Evolutionary conservation across 2,797 vertebrate genomes (phyloP).

Genomic region (Mormyrops boulengeri): DNA sequence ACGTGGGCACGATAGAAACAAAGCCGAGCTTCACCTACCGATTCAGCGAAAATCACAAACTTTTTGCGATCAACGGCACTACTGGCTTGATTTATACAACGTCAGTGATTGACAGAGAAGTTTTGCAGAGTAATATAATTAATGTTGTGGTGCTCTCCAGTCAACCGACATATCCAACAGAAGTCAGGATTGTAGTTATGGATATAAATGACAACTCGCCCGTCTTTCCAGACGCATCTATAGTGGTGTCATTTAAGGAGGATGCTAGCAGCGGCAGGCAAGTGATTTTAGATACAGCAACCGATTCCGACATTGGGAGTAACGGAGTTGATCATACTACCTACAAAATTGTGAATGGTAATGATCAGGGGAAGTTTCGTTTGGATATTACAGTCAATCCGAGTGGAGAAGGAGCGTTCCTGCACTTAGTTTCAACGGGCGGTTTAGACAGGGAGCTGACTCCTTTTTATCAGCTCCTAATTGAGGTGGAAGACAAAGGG

Average conservation of each 20-base stretch:
- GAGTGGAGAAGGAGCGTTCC: slow-evolving; percentile 92
- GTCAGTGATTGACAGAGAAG: slow-evolving; percentile 84
- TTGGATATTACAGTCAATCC: slow-evolving; percentile 96
- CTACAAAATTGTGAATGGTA: slow-evolving; percentile 85
- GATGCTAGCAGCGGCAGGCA: slow-evolving; percentile 91
- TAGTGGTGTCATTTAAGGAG: slow-evolving; percentile 92
- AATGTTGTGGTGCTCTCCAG: slow-evolving; percentile 96
- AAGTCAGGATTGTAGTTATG: slow-evolving; percentile 85
- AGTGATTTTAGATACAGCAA: slow-evolving; percentile 93
- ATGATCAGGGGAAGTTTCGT: slow-evolving; percentile 83
- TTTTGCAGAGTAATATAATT: slow-evolving; percentile 80
- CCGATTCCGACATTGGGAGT: slow-evolving; percentile 85
- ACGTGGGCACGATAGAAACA: slow-evolving; percentile 87
- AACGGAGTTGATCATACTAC: slow-evolving; percentile 93
- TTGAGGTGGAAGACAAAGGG: slow-evolving; percentile 93
- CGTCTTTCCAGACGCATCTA: slow-evolving; percentile 86
- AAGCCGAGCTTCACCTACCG: slow-evolving; percentile 88
- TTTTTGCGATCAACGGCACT: slow-evolving; percentile 85
- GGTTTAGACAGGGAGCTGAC: slow-evolving; percentile 85
- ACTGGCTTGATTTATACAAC: slow-evolving; percentile 84
- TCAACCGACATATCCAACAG: slow-evolving; percentile 92
- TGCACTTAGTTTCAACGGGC: slow-evolving; percentile 87
- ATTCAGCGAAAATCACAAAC: slow-evolving; percentile 87
- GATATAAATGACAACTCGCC: slow-evolving; percentile 96
- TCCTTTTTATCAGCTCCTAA: slow-evolving; percentile 81